Evolutionary conservation across 2,888 invertebrate species (phyloP).

Genomic region (Escarpia spicata): DNA sequence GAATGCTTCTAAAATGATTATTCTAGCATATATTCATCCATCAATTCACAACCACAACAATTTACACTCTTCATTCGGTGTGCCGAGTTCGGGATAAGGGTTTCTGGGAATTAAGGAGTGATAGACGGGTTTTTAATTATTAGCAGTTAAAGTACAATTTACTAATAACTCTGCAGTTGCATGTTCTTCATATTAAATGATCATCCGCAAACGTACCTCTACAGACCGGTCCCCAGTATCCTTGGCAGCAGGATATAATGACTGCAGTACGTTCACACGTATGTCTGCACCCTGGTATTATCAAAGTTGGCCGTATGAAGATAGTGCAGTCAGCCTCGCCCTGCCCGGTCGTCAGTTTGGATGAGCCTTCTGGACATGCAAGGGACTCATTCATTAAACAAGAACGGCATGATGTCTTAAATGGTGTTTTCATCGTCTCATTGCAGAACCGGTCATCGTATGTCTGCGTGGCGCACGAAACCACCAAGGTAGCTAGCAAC

Average conservation of each 20-base stretch:
- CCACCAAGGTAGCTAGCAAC: neutral
- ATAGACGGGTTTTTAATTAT: neutral
- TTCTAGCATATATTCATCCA: too few relatives aligned
- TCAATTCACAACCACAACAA: too few relatives aligned
- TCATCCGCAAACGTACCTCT: neutral
- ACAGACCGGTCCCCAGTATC: neutral
- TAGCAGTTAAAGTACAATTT: neutral
- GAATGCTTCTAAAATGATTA: too few relatives aligned
- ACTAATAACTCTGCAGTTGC: neutral
- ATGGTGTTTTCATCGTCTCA: neutral
- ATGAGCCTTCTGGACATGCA: neutral
- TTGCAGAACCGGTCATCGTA: neutral
- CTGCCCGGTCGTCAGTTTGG: neutral
- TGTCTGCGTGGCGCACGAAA: neutral
- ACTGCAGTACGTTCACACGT: neutral
- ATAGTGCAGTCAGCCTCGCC: neutral
- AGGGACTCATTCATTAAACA: neutral
- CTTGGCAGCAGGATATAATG: neutral
- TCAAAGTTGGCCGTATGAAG: neutral
- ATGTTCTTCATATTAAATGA: neutral
- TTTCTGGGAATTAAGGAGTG: too few relatives aligned
- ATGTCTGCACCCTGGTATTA: neutral
- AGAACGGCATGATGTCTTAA: neutral
- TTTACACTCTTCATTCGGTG: too few relatives aligned
- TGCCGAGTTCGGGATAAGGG: too few relatives aligned